Base-by-base conservation (phyloP, 2,888 invertebrate genomes). In the Plagodis pulveraria region DNA sequence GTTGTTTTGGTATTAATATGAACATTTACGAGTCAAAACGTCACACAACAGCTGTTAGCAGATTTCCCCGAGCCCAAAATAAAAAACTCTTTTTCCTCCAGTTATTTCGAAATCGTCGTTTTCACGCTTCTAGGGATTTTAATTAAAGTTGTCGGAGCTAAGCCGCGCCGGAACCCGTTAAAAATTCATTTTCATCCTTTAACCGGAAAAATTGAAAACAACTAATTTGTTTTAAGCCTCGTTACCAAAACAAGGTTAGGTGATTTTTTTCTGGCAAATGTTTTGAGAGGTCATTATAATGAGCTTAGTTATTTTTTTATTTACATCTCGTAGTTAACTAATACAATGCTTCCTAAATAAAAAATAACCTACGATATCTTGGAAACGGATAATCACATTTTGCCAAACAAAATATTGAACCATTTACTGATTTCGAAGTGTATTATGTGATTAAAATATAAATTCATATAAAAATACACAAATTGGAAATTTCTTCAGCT, bases 141-240 rank as follows among this genome's bases (percentile, higher is more conserved):
- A 87, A 87, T 87, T 87, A 87, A 87, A 87, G 76, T 84, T 84
- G 80, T 83, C 77, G 78, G 74, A 70, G 68, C 70, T 75, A 79
- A 79, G 79, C 77, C 73, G 72, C 68, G 62, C 65, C 73, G 72
- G 72, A 70, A 62, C 72, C 71, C 77, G 72, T 77, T 84, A 84
- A 85, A 87, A 86, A 85, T 83, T 84, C 80, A 86, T 85, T 85
- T 78, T 78, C 83, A 76, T 79, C 63, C 73, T 82, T 81, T 76
- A 74, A 71, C 72, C 67, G 66, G 68, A 76, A 78, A 69, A 70
- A 70, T 75, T 74, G 78, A 74, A 76, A 73, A 79, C 75, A 80
- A 77, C 76, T 77, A 76, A 81, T 82, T 66, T 69, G 62, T 67
- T 65, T 61, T 59, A 63, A 50, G 45, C 58, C 12, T 35, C 45